Base-by-base conservation (phyloP, 2,113 vertebrate species). In the Takifugu bimaculatus region DNA sequence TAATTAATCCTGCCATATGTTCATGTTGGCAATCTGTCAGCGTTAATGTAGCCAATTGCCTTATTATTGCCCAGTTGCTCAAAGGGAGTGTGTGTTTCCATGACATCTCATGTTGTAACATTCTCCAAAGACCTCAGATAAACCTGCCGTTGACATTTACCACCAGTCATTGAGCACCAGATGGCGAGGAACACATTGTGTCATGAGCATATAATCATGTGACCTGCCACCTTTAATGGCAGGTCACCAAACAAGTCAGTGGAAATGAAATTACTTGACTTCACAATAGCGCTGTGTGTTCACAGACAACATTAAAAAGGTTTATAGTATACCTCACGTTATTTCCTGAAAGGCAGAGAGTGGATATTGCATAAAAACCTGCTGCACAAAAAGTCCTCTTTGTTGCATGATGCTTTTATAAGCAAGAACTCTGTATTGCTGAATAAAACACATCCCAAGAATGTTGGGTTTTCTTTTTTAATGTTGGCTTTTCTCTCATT, bases 1-100 rank as follows among this genome's bases (percentile, higher is more conserved):
- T 45, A 55, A 66, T 78, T 80, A 67, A 75, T 72, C 75, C 65
- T 47, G 44, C 63, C 80, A 67, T 85, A 79, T 81, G 77, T 70
- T 71, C 25, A 60, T 45, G 43, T 70, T 79, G 68, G 75, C 70
- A 48, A 50, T 28, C 39, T 50, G 57, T 61, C 61, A 52, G 35
- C 42, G 13, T 49, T 43, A 43, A n/a, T 42, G 54, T 53, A 55
- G 51, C 63, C 39, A 55, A 60, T 61, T 59, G 63, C 35, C 35
- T 69, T 55, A 57, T 44, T 67, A 48, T 15, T 54, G 45, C 62
- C 27, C 42, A 55, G 63, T 65, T 50, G 68, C 64, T 79, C 58
- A 70, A 69, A 64, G 59, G 28, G 60, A 65, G 50, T 60, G 44
- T 47, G 39, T 63, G 50, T 59, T 71, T 81, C 73, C 64, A 70